These are phyloP conservation scores for Drosophila yakuba DNA, from an alignment of 1,140 invertebrate genomes.

Conservation along the genomic window DNA sequence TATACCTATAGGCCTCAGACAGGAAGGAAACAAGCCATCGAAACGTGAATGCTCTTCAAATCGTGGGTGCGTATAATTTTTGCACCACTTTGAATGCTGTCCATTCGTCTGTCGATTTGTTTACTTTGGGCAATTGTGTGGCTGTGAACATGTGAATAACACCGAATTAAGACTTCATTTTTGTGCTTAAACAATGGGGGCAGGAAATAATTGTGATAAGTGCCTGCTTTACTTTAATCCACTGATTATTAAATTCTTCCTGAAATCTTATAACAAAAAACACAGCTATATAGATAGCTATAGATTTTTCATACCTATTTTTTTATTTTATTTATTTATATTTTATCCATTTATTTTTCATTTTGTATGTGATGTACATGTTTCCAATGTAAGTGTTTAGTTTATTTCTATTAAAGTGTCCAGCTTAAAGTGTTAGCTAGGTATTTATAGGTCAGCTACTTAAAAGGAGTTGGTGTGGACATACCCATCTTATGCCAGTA, in stretches of 20 bases:
- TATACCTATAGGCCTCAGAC: conserved; percentile 9
- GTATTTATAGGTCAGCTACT: conserved; percentile 64
- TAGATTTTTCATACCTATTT: too few relatives aligned
- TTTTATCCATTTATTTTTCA: too few relatives aligned
- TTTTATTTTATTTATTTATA: too few relatives aligned
- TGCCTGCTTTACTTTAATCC: not conserved
- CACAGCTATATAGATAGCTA: too few relatives aligned
- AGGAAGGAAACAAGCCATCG: conserved; percentile 41
- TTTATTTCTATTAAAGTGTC: not conserved
- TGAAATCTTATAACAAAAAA: too few relatives aligned
- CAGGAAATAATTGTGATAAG: not conserved
- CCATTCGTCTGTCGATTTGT: conserved; percentile 18
- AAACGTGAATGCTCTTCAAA: conserved; percentile 38
- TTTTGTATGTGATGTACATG: too few relatives aligned
- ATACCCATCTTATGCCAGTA: conserved; percentile 9
- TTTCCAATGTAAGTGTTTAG: too few relatives aligned
- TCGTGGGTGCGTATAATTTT: conserved; percentile 34
- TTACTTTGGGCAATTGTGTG: conserved; percentile 21
- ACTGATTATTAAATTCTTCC: not conserved
- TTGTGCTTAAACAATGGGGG: not conserved
- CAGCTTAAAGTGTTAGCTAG: conserved; percentile 11
- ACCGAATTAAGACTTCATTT: not conserved
- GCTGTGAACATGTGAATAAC: conserved; percentile 6
- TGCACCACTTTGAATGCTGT: conserved; percentile 28
- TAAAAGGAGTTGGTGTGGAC: conserved; percentile 32